phyloP scores from a whole-genome alignment of 2,113 vertebrate species.

The western clawed frog (Xenopus tropicalis) region DNA sequence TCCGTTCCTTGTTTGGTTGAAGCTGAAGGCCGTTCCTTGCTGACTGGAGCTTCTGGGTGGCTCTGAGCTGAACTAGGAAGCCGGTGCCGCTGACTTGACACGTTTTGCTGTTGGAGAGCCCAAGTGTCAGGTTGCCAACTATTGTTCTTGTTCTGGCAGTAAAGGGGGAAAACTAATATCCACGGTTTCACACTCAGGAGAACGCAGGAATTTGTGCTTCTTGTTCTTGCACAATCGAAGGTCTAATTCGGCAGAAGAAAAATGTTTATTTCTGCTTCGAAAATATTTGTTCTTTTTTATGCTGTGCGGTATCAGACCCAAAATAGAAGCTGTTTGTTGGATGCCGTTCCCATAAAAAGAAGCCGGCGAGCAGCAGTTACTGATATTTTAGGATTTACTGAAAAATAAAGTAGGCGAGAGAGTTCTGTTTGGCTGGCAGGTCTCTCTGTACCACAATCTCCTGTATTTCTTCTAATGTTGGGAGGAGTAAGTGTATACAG shows the following conservation, averaged over 20 bases:
- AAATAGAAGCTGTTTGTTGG: not conserved
- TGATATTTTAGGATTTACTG: not conserved
- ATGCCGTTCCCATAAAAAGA: not conserved
- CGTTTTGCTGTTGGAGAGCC: conserved; percentile 26
- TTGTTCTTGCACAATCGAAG: conserved; percentile 10
- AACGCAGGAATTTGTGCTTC: conserved; percentile 8
- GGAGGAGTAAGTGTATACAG: no score
- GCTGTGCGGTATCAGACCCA: not conserved
- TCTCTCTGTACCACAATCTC: no score
- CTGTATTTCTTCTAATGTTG: no score
- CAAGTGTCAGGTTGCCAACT: conserved; percentile 30
- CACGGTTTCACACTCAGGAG: conserved; percentile 34
- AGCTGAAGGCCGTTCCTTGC: conserved; percentile 27
- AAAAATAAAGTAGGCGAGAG: not conserved
- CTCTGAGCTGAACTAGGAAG: conserved; percentile 3
- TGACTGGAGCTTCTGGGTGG: conserved; percentile 42
- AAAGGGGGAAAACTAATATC: conserved; percentile 41
- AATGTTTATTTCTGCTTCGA: conserved; percentile 7
- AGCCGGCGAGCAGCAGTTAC: not conserved
- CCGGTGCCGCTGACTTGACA: conserved; percentile 32
- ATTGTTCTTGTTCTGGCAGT: conserved; percentile 44
- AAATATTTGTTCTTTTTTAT: not conserved
- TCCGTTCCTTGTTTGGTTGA: not conserved
- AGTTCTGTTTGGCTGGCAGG: no score
- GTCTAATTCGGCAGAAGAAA: conserved; percentile 10